Evolutionary conservation across 2,797 vertebrate species (phyloP).

Genomic region (Pagetopsis macropterus): DNA sequence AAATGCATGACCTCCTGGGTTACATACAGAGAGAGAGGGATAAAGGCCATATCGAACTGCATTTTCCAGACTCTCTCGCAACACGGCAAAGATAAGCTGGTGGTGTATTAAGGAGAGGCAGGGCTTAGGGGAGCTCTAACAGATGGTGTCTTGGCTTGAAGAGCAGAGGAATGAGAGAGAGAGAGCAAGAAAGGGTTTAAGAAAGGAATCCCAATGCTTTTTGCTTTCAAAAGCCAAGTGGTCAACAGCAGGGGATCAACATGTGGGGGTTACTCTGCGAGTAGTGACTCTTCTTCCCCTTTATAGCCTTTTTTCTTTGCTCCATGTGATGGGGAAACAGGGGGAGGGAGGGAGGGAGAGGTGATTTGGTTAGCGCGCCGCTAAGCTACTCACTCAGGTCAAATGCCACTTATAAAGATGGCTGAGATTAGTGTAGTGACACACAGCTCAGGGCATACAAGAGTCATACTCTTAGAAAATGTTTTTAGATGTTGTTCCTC

Average conservation of each 20-base stretch:
- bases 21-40: neutral
- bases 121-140: slow-evolving; percentile 45
- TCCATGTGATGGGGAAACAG: slow-evolving; percentile 26
- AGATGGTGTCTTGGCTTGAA: slow-evolving; percentile 67
- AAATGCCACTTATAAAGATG: slow-evolving; percentile 73
- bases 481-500: neutral
- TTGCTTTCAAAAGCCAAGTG: slow-evolving; percentile 5
- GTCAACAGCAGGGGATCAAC: slow-evolving; percentile 26
- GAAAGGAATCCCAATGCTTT: too few species aligned
- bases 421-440: slow-evolving; percentile 62
- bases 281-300: slow-evolving; percentile 9
- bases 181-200: slow-evolving; percentile 5
- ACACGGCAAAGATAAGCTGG: slow-evolving; percentile 40
- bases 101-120: slow-evolving; percentile 44
- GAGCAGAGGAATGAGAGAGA: slow-evolving; percentile 38
- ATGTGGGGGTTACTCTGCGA: slow-evolving; percentile 17
- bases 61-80: slow-evolving; percentile 58
- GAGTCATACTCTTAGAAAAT: slow-evolving; percentile 2
- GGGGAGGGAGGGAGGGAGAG: slow-evolving; percentile 8
- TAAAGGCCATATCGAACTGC: slow-evolving; percentile 23
- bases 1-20: neutral
- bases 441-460: slow-evolving; percentile 22
- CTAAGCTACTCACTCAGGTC: slow-evolving; percentile 74
- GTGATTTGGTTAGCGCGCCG: slow-evolving; percentile 39
- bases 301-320: slow-evolving; percentile 13